phyloP scores from a whole-genome alignment of 2,888 invertebrate species.

The Ormyrus nitidulus region DNA sequence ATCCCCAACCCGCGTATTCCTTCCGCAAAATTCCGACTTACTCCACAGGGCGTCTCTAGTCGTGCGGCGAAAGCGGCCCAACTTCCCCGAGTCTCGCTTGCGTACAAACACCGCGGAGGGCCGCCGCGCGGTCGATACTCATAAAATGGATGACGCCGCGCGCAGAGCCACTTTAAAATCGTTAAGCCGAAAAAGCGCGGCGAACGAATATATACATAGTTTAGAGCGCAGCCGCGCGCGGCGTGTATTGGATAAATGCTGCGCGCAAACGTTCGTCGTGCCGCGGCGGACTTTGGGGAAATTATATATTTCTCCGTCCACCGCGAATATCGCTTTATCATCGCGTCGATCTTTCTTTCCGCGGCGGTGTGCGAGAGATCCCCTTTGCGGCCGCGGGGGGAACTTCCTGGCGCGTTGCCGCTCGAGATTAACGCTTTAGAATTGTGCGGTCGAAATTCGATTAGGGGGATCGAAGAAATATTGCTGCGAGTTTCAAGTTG shows the following conservation, averaged over 20 bases:
- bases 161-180: conserved; percentile 3
- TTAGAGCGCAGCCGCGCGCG: not conserved
- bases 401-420: too few species aligned
- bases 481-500: too few species aligned
- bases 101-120: not conserved
- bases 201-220: not conserved
- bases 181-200: conserved; percentile 17
- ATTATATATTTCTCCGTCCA: conserved; percentile 14
- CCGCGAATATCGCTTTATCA: conserved; percentile 27
- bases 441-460: too few species aligned
- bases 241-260: conserved; percentile 19
- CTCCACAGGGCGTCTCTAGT: too few species aligned
- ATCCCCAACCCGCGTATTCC: not conserved
- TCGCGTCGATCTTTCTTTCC: conserved; percentile 24
- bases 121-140: conserved; percentile 10
- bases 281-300: conserved; percentile 10
- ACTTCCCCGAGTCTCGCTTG: not conserved
- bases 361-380: not conserved
- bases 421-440: too few species aligned
- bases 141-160: not conserved
- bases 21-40: too few species aligned
- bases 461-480: too few species aligned
- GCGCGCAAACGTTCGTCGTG: not conserved
- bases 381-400: not conserved
- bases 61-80: not conserved